Evolutionary conservation across 2,888 invertebrate genomes (phyloP), one percentile per base, ranked within the genome.

Genomic region (Drosophila mimetica): DNA sequence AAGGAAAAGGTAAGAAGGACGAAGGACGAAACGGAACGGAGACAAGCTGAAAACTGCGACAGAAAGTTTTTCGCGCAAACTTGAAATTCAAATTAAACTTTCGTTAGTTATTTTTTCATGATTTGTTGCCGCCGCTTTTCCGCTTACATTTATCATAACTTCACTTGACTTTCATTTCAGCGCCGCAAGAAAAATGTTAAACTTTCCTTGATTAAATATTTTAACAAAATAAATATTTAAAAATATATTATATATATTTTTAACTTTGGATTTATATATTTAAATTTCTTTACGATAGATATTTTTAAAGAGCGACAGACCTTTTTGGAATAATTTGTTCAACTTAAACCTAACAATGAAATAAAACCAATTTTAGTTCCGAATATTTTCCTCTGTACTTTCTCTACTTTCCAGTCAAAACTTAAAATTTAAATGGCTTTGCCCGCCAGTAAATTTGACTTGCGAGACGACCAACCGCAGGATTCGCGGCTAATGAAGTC

Each of bases 1-100:
- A 50, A 58, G 34, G 44, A 30, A 30, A 54, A 61, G 61, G 34
- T 42, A 20, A 30, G 9, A 47, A 20, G 16, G 34, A 39, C 20
- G 44, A 30, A n/a, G n/a, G n/a, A n/a, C n/a, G n/a, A n/a, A n/a
- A n/a, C n/a, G n/a, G n/a, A 28, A 42, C 16, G 61, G 13, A 46
- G 28, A 32, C 13, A n/a, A 1, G 20, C 37, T 25, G 18, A 42
- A 46, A 71, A 64, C 36, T 63, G 82, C 54, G 61, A 55, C 42
- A 52, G 32, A 72, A 82, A 82, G 70, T 39, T 86, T 30, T 79
- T 72, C 55, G 51, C 65, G 25, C 53, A 78, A 87, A 75, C 83
- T 81, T 76, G 47, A 74, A 86, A 88, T 86, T 86, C 81, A 82
- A 82, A 82, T 82, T 82, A 82, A 82, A 82, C 81, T 82, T 74